Base-by-base conservation (phyloP, 92 coral and sea anemone genomes). In the Phenganax marumi region DNA sequence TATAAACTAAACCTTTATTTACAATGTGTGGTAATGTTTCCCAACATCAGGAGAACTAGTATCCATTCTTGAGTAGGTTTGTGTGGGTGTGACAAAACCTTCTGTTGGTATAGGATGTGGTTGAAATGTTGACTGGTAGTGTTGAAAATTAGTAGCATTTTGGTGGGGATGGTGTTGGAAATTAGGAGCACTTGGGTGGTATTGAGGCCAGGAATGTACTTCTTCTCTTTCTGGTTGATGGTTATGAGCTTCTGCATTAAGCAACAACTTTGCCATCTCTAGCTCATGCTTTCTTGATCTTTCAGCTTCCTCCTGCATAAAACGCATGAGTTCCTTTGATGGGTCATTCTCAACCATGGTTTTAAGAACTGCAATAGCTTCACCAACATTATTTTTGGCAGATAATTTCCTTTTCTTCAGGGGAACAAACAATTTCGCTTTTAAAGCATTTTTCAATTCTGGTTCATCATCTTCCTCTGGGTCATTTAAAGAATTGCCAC, bases 201-300 rank as follows among this genome's bases (percentile, higher is more conserved):
- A 23, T 43, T 70, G 73, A 19, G 73, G 53, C 76, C 76, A 70
- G 18, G 50, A 70, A 70, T 70, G 16, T 18, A 70, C 8, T 43
- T 46, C 52, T 46, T 16, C 55, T 70, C 52, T 48, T 43, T 70
- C 76, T 70, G 55, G 52, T 2, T 70, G 76, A 2, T 70, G 76
- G 55, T 18, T 70, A 70, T 51, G 53, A 0, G 76, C 55, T 43
- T 51, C 21, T 2, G 79, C 79, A 50, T 13, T 53, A 46, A 74
- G 62, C 79, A 74, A 74, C n/a, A 74, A 55, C 73, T 74, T 74
- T 22, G 79, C 22, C 79, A 74, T 74, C 79, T 74, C 79, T 51
- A 74, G 49, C 57, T 74, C 79, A 21, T 74, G 79, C 62, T 74
- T 18, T 53, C 79, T 74, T 74, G 79, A 18, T 74, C 52, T 74